Evolutionary conservation across 2,113 vertebrate genomes (phyloP).

Genomic region (Ariopsis seemanni): DNA sequence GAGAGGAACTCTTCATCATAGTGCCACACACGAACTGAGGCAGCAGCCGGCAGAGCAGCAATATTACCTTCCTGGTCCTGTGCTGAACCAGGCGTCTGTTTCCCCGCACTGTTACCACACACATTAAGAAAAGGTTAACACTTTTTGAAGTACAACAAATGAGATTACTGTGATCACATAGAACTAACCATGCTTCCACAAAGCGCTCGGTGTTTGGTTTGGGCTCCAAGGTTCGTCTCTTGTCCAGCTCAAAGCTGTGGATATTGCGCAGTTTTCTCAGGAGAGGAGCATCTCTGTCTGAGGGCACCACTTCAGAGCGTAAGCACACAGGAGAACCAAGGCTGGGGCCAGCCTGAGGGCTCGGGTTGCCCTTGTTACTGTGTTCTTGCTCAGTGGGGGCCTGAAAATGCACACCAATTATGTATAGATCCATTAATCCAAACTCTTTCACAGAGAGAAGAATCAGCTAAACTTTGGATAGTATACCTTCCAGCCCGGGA

Average conservation of each 20-base stretch:
- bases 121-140: conserved; percentile 11
- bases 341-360: conserved; percentile 80
- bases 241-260: conserved; percentile 94
- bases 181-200: conserved; percentile 82
- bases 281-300: conserved; percentile 85
- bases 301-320: conserved; percentile 80
- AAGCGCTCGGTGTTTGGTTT: conserved; percentile 89
- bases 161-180: background rate
- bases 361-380: conserved; percentile 81
- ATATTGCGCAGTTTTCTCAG: conserved; percentile 92
- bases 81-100: conserved; percentile 72
- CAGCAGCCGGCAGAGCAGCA: conserved; percentile 66
- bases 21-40: conserved; percentile 84
- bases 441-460: background rate
- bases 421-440: background rate
- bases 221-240: conserved; percentile 82
- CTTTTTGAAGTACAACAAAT: background rate
- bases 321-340: conserved; percentile 87
- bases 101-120: conserved; percentile 72
- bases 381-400: conserved; percentile 87
- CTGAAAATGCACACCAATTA: conserved; percentile 63
- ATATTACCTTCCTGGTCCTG: conserved; percentile 71
- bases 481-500: conserved; percentile 82
- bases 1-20: conserved; percentile 90
- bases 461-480: background rate